Conservation (phyloP, 2,888 invertebrate genomes). For the Hanleya hanleyi region DNA sequence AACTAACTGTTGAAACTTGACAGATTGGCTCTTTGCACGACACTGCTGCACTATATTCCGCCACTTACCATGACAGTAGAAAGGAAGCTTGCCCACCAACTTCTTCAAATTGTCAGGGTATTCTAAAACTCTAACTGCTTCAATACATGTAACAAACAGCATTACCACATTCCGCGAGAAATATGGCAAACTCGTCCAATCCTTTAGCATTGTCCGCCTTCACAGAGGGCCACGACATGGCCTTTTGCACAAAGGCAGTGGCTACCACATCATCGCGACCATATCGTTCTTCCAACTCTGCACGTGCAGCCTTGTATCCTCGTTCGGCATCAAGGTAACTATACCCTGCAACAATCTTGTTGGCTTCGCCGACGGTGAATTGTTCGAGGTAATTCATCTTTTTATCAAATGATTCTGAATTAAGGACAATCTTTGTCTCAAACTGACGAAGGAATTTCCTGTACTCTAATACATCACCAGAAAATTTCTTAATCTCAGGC, state of each 20-base stretch:
- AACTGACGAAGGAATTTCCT: no score
- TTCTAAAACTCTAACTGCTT: background rate
- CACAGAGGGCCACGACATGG: background rate
- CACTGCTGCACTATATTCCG: background rate
- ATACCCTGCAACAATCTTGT: no score
- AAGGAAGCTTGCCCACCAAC: background rate
- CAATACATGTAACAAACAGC: background rate
- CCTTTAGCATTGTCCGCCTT: background rate
- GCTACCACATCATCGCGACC: no score
- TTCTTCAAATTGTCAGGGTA: background rate
- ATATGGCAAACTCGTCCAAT: background rate
- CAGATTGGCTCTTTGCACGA: background rate
- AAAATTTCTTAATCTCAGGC: no score
- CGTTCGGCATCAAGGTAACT: no score
- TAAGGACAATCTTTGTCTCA: no score
- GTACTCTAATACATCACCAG: no score
- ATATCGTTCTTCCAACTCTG: no score
- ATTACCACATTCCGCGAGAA: background rate
- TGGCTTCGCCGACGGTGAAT: no score
- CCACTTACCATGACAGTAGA: background rate
- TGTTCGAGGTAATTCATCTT: no score
- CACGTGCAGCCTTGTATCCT: no score
- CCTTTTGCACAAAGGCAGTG: background rate
- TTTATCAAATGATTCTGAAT: no score
- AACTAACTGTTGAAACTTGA: constrained; percentile 10